Base-by-base conservation (phyloP, 2,113 vertebrate species). In the Amphilophus citrinellus region DNA sequence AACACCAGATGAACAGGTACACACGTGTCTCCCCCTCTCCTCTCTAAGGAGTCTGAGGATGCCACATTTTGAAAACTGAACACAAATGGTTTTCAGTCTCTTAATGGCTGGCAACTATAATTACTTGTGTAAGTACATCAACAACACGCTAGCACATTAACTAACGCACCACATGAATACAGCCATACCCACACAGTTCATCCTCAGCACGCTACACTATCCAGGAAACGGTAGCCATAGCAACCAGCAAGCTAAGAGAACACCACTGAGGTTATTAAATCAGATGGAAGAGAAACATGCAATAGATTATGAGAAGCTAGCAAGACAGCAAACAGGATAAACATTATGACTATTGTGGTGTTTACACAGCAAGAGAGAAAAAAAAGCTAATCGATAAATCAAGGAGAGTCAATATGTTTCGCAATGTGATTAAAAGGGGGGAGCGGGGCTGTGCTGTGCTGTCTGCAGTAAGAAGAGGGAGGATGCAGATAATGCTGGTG, bases 171-270 rank as follows among this genome's bases (percentile, higher is more conserved):
- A 39, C 84, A 77, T 56, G 24, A 60, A 76, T 86, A 66, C 53
- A 57, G 83, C 75, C 76, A 60, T 80, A 83, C 87, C 88, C 83
- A 86, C 82, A 83, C 82, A 85, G 56, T 83, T 86, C 79, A 73
- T 60, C 71, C 86, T 79, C 85, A 44, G 68, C 83, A 76, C 32
- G 65, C 78, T 78, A 78, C 83, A 63, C 90, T 73, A 85, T 82
- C 84, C 89, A 90, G 86, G 87, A 93, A 87, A 83, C 18, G 56
- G 92, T 92, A 47, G 39, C 90, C 77, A 90, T 88, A 87, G 85
- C 66, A 90, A 93, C 93, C 90, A 87, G 63, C 77, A 90, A 90
- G 88, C 94, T 62, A 84, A 83, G 77, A 82, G 73, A 63, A 37
- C 79, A 53, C 58, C 61, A 18, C 6, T 39, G 82, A 83, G 62